Percentiles rank a stretch among this genome's conserved stretches.
These are phyloP conservation scores for Sepiola atlantica DNA, from an alignment of 2,888 invertebrate genomes.

Conservation along the genomic window DNA sequence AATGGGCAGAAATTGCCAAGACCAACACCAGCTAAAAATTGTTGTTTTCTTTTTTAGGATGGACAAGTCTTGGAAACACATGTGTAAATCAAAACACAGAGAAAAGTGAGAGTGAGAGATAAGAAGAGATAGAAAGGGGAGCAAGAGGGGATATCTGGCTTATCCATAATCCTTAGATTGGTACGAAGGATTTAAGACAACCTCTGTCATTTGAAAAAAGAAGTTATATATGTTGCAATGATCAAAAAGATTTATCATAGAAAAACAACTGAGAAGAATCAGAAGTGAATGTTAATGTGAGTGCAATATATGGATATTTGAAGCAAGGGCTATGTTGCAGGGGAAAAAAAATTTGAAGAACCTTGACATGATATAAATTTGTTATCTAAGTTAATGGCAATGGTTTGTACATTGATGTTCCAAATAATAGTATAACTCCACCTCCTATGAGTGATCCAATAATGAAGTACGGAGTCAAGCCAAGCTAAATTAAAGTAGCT, in stretches of 20 bases:
- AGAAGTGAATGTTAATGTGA: background rate
- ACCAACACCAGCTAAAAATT: background rate
- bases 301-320: background rate
- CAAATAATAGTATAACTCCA: background rate
- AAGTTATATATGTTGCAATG: slow-evolving; percentile 32
- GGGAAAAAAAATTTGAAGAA: background rate
- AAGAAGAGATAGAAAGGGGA: background rate
- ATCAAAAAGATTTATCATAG: slow-evolving; percentile 1
- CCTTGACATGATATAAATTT: background rate
- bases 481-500: background rate
- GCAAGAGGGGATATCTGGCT: background rate
- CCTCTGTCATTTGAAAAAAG: slow-evolving; percentile 22
- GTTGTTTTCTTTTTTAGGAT: background rate
- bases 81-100: background rate
- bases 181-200: background rate
- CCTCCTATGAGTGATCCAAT: background rate
- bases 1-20: background rate
- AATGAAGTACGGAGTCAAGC: background rate
- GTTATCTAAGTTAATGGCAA: background rate
- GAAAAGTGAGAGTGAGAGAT: too few species aligned
- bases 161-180: slow-evolving; percentile 20
- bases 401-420: background rate
- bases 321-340: background rate
- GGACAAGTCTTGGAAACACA: slow-evolving; percentile 12
- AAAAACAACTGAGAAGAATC: background rate